These are phyloP conservation scores for Chiroxiphia lanceolata DNA, from an alignment of 2,797 vertebrate species.

Conservation along the genomic window DNA sequence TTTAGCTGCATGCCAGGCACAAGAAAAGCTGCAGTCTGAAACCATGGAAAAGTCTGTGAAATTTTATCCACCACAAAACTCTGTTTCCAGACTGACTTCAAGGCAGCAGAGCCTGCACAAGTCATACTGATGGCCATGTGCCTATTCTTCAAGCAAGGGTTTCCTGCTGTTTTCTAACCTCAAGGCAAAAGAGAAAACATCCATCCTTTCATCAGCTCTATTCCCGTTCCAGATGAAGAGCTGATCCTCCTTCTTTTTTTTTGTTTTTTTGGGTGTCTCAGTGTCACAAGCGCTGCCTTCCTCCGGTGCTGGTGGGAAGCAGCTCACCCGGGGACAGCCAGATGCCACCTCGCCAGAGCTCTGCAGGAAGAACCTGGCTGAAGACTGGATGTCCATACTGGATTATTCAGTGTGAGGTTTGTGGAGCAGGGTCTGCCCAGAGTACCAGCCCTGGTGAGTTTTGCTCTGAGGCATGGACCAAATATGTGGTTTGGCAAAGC, in stretches of 20 bases:
- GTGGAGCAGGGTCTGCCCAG: background rate
- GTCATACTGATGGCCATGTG: conserved; percentile 37
- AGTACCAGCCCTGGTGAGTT: background rate
- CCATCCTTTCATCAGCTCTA: conserved; percentile 58
- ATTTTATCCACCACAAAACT: background rate
- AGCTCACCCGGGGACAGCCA: background rate
- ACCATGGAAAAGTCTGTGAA: conserved; percentile 25
- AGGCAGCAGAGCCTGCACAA: conserved; percentile 14
- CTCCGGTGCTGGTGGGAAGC: background rate
- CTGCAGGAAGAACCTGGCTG: background rate
- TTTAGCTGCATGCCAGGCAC: background rate
- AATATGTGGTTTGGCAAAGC: background rate
- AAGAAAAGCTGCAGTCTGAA: background rate
- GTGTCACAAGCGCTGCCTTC: background rate
- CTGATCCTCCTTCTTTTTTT: background rate
- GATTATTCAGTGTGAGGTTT: background rate
- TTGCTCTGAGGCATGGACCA: background rate
- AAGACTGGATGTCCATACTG: background rate
- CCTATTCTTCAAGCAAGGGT: conserved; percentile 49
- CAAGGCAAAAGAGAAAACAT: conserved; percentile 60
- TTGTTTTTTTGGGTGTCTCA: background rate
- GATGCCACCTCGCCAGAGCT: background rate
- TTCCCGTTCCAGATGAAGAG: conserved; percentile 50
- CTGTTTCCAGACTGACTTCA: conserved; percentile 28
- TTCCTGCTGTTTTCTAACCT: conserved; percentile 65